Percentiles rank a stretch among this genome's conserved stretches.
These are phyloP conservation scores for Parazoanthus darwini DNA, from an alignment of 92 coral and sea anemone genomes.

Conservation along the genomic window DNA sequence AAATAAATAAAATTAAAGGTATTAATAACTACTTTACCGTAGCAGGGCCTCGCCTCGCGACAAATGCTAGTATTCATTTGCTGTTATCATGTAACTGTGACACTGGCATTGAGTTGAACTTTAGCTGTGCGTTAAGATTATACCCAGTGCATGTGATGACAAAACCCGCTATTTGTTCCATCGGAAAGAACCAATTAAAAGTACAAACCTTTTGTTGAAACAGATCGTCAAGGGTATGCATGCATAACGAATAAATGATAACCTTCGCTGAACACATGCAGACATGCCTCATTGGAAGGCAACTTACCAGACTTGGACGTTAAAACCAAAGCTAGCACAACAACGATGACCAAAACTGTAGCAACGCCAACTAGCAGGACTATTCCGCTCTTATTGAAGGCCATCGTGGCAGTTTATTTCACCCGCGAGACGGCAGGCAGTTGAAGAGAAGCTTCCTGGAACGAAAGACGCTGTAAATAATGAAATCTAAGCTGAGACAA, in stretches of 20 bases:
- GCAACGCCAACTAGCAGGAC: background rate
- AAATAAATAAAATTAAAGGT: too few species aligned
- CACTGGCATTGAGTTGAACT: too few species aligned
- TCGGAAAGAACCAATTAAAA: too few species aligned
- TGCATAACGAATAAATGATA: background rate
- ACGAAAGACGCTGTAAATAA: background rate
- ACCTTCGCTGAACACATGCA: background rate
- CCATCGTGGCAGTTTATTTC: background rate
- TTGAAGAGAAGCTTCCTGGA: background rate
- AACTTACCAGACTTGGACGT: constrained; percentile 19
- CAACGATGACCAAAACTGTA: background rate
- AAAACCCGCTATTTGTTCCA: background rate
- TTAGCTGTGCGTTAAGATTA: too few species aligned
- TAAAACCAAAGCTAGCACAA: constrained; percentile 20
- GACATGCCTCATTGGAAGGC: background rate
- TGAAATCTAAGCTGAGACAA: background rate
- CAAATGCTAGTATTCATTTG: too few species aligned
- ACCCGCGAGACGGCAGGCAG: background rate
- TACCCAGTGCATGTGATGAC: background rate
- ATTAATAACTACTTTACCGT: too few species aligned
- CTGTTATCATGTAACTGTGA: too few species aligned
- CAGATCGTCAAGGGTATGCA: background rate
- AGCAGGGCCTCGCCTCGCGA: too few species aligned
- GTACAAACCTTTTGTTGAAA: background rate
- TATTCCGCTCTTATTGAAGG: background rate